These are phyloP conservation scores for Oscarella lobularis DNA, from an alignment of 37 sponge, comb jelly and placozoan species.

Conservation along the genomic window DNA sequence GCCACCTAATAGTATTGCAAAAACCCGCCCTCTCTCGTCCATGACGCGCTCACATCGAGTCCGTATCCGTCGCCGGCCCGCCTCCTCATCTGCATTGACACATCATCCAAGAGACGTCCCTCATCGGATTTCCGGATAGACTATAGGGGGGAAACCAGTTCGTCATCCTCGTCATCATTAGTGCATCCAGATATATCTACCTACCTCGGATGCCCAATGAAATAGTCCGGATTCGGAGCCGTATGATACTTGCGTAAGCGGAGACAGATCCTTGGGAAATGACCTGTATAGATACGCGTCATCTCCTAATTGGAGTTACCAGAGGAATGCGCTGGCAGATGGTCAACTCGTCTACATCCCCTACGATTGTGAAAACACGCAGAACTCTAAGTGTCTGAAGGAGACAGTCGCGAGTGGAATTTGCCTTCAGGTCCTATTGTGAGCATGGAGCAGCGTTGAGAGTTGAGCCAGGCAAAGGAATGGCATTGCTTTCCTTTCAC, in stretches of 20 bases:
- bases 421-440: background rate
- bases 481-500: background rate
- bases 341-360: background rate
- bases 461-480: background rate
- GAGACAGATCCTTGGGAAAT: too few relatives aligned
- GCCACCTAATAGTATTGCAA: background rate
- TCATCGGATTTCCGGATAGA: too few relatives aligned
- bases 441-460: background rate
- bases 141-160: too few relatives aligned
- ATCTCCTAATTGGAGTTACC: too few relatives aligned
- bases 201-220: too few relatives aligned
- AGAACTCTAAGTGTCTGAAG: too few relatives aligned
- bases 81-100: slow-evolving; percentile 42
- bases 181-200: too few relatives aligned
- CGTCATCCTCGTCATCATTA: too few relatives aligned
- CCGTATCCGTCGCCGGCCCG: slow-evolving; percentile 52
- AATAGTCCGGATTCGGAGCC: background rate
- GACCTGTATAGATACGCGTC: too few relatives aligned
- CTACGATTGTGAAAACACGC: too few relatives aligned
- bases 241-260: background rate
- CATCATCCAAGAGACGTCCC: slow-evolving; percentile 22
- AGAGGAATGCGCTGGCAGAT: background rate
- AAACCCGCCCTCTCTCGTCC: background rate
- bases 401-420: background rate
- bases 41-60: slow-evolving; percentile 27